Percentiles rank a stretch among this genome's conserved stretches.
phyloP scores from a whole-genome alignment of 2,797 vertebrate genomes.

The Cercopithecus neglectus region DNA sequence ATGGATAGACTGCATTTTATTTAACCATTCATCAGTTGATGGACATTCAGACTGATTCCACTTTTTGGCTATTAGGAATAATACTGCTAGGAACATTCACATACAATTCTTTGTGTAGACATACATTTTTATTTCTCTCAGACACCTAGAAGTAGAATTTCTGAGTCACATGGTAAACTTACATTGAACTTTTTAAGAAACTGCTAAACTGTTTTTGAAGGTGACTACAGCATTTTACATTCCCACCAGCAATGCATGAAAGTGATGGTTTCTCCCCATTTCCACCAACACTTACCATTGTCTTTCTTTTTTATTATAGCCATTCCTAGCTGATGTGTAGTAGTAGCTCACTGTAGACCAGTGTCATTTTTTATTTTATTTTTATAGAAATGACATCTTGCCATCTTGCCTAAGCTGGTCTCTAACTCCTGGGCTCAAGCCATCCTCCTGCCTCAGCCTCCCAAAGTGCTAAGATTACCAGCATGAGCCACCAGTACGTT shows the following conservation, averaged over 20 bases:
- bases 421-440: neutral
- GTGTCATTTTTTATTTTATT: neutral
- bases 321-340: neutral
- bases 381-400: neutral
- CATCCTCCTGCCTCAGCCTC: neutral
- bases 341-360: neutral
- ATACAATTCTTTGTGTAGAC: neutral
- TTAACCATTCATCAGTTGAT: neutral
- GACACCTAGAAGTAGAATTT: neutral
- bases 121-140: constrained; percentile 32
- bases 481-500: neutral
- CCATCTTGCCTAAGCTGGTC: neutral
- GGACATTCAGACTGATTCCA: neutral
- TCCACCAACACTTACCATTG: neutral
- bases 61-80: neutral
- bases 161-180: neutral
- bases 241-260: neutral
- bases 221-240: neutral
- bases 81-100: neutral
- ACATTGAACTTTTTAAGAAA: constrained; percentile 18
- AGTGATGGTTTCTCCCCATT: neutral
- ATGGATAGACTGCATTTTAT: neutral
- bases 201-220: neutral
- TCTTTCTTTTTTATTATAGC: neutral
- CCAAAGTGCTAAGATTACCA: neutral